phyloP scores from a whole-genome alignment of 1,140 invertebrate genomes.

The Chionoecetes opilio region DNA sequence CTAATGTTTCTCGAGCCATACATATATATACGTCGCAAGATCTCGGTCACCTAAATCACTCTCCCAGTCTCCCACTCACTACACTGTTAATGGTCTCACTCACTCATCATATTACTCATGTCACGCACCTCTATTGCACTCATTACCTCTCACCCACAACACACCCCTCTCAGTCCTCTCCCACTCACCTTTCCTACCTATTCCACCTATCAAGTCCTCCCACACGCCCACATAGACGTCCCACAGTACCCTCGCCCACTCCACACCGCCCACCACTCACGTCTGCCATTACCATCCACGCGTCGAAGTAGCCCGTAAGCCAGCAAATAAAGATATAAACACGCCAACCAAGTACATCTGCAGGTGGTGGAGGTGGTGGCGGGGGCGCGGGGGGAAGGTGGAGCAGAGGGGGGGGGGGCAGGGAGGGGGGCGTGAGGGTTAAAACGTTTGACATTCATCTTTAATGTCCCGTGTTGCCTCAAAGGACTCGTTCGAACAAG shows the following conservation, averaged over 20 bases:
- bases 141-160: neutral
- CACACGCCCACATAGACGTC: neutral
- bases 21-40: no score
- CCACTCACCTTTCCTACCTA: neutral
- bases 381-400: no score
- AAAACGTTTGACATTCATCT: slow-evolving; percentile 44
- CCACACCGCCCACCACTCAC: neutral
- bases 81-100: no score
- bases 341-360: neutral
- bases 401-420: no score
- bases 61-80: neutral
- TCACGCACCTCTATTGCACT: neutral
- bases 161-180: neutral
- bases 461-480: neutral
- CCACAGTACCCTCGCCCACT: neutral
- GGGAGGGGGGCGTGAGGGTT: neutral
- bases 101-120: no score
- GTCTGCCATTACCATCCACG: slow-evolving; percentile 21
- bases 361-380: no score
- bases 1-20: no score
- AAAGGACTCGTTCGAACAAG: neutral
- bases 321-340: slow-evolving; percentile 52
- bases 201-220: neutral
- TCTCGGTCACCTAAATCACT: no score
- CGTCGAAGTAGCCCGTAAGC: neutral